Conservation (phyloP, 2,797 vertebrate species). For the Falco novaeseelandiae region DNA sequence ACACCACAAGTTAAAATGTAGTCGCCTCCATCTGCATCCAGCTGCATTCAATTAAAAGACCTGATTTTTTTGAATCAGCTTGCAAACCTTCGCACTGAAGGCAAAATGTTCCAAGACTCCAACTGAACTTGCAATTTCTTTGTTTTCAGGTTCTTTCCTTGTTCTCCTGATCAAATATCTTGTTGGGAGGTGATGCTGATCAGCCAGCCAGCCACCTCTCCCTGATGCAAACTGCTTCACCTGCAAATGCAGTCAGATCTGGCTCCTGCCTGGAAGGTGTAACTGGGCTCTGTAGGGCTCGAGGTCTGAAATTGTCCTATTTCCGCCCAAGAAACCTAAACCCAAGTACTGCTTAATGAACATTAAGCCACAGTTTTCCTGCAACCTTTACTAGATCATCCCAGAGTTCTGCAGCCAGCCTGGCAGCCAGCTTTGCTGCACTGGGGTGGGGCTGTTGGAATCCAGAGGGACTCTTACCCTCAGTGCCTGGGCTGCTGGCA, state of each 20-base stretch:
- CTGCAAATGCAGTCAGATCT: not conserved
- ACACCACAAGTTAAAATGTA: not conserved
- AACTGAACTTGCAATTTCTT: not conserved
- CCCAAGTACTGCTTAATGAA: not conserved
- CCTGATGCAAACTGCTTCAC: no score
- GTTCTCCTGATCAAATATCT: not conserved
- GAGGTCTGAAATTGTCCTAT: not conserved
- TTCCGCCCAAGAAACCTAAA: not conserved
- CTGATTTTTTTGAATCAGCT: no score
- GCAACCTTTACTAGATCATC: not conserved
- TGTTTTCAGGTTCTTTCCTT: not conserved
- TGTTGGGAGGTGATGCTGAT: no score
- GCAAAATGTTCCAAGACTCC: not conserved
- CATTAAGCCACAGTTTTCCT: not conserved
- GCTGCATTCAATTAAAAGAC: not conserved
- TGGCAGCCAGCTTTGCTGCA: not conserved
- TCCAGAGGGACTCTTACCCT: not conserved
- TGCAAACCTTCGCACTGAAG: not conserved
- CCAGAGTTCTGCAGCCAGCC: not conserved
- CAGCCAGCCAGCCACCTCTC: not conserved
- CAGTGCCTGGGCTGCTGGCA: not conserved
- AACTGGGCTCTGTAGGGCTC: not conserved
- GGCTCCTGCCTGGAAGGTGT: not conserved
- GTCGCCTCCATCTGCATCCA: not conserved
- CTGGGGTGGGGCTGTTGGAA: not conserved